These are phyloP conservation scores for Coluber constrictor DNA, from an alignment of 2,797 vertebrate species.

Conservation along the genomic window DNA sequence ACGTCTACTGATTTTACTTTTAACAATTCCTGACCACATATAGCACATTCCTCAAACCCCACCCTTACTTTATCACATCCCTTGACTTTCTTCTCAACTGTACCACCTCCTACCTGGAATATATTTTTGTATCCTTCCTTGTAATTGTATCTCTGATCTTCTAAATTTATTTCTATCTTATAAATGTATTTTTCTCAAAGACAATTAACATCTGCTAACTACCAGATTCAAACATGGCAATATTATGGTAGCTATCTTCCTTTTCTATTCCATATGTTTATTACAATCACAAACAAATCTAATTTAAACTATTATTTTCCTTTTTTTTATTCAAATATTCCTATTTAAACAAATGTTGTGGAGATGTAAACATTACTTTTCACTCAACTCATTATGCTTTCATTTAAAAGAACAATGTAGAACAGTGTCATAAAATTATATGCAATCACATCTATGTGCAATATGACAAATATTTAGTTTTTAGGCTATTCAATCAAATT, in stretches of 20 bases:
- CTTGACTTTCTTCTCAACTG: not conserved
- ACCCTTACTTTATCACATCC: not conserved
- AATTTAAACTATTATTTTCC: not conserved
- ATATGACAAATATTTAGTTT: not conserved
- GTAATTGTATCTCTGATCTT: not conserved
- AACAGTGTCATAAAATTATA: not conserved
- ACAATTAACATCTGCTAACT: not conserved
- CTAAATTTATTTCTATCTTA: not conserved
- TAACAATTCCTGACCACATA: not conserved
- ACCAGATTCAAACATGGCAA: not conserved
- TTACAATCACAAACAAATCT: not conserved
- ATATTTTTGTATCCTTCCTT: not conserved
- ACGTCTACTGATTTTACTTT: not conserved
- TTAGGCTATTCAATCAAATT: not conserved
- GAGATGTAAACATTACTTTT: not conserved
- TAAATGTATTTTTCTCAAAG: not conserved
- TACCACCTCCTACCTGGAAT: not conserved
- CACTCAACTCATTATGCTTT: conserved; percentile 28
- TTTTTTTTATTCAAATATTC: not conserved
- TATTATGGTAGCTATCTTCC: not conserved
- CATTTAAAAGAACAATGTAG: conserved; percentile 20
- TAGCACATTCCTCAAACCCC: not conserved
- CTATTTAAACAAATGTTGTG: not conserved
- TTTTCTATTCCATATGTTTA: not conserved
- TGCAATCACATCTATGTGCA: not conserved